A percentile compares a stretch with the other conserved stretches of the same genome.
Conservation (phyloP, 92 coral and sea anemone genomes). For the Palythoa caribaeorum region DNA sequence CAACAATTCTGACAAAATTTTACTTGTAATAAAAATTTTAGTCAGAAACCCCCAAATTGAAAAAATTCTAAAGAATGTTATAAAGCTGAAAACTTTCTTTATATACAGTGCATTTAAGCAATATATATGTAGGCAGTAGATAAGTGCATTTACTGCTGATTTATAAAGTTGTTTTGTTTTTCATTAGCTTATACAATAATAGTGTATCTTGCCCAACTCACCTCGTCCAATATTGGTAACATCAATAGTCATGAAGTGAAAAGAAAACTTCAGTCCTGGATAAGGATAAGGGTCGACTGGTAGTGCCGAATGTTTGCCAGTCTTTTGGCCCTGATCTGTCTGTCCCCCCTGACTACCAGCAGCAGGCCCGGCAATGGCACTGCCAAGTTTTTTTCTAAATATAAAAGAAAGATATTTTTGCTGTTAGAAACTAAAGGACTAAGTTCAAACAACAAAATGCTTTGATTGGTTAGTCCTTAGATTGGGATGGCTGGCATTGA, state of each 20-base stretch:
- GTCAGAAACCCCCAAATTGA: too few relatives aligned
- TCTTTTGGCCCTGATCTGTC: constrained; percentile 43
- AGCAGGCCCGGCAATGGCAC: constrained; percentile 94
- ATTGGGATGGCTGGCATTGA: too few relatives aligned
- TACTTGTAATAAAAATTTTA: too few relatives aligned
- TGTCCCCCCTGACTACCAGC: constrained; percentile 58
- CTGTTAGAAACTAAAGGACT: neutral
- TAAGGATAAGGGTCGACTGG: constrained; percentile 83
- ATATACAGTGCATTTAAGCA: too few relatives aligned
- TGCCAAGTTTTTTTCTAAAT: constrained; percentile 91
- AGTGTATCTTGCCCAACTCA: constrained; percentile 41
- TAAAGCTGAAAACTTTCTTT: too few relatives aligned
- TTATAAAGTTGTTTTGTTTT: neutral
- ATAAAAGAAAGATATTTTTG: neutral
- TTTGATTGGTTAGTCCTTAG: too few relatives aligned
- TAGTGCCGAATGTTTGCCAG: constrained; percentile 82
- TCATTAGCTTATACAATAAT: neutral
- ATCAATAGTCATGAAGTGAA: constrained; percentile 78
- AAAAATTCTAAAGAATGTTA: too few relatives aligned
- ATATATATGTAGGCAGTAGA: too few relatives aligned
- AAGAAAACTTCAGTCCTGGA: constrained; percentile 76
- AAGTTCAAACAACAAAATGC: neutral
- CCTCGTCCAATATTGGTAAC: constrained; percentile 88
- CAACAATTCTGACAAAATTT: too few relatives aligned
- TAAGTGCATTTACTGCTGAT: neutral